A percentile compares a stretch with the other conserved stretches of the same genome.
Evolutionary conservation across 2,113 vertebrate species (phyloP).

Genomic region (Rhinoptilus africanus): DNA sequence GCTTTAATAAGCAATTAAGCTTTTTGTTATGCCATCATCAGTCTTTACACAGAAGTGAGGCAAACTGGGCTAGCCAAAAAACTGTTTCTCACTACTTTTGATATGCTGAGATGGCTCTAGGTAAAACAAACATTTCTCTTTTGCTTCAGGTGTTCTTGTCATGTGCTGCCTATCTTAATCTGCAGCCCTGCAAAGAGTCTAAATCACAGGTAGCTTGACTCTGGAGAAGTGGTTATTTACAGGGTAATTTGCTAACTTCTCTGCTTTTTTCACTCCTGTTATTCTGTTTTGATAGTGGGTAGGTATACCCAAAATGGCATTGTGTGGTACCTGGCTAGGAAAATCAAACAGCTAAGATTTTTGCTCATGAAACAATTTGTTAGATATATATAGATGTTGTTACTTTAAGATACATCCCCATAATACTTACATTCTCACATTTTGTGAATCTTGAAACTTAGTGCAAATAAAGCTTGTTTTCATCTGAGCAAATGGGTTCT

Average conservation of each 20-base stretch:
- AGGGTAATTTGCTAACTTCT: neutral
- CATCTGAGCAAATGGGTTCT: neutral
- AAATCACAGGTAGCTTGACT: neutral
- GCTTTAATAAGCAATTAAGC: neutral
- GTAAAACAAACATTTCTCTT: constrained; percentile 6
- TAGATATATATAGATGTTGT: neutral
- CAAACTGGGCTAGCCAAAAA: neutral
- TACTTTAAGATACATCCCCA: neutral
- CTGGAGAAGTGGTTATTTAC: neutral
- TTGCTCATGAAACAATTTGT: neutral
- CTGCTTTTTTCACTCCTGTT: neutral
- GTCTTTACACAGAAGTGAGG: neutral
- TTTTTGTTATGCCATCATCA: neutral
- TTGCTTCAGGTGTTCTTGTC: neutral
- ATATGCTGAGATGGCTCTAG: neutral
- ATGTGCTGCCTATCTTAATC: neutral
- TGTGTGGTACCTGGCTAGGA: neutral
- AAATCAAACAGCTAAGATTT: neutral
- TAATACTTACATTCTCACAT: neutral
- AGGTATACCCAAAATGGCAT: neutral
- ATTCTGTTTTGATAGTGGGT: neutral
- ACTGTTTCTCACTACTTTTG: neutral
- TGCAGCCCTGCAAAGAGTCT: neutral
- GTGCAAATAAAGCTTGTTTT: neutral
- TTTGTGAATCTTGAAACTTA: neutral